Conservation (phyloP, 2,797 vertebrate genomes). For the Fistularia tabacaria region DNA sequence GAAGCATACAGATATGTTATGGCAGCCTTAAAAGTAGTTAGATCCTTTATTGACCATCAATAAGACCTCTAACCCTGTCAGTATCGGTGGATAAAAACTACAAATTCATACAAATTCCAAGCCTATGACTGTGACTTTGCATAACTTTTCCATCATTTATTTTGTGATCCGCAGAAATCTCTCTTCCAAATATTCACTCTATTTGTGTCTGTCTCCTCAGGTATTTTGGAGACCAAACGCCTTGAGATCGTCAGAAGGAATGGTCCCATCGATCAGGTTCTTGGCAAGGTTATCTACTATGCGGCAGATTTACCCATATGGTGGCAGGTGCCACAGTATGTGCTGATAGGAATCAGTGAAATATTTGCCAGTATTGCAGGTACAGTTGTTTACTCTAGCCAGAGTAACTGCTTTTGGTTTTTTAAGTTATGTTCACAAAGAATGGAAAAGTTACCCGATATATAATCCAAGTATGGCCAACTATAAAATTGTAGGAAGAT, state of each 20-base stretch:
- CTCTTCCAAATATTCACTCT: too few species aligned
- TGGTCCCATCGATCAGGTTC: conserved; percentile 83
- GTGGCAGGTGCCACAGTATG: conserved; percentile 98
- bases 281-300: conserved; percentile 83
- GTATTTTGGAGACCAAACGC: conserved; percentile 93
- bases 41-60: conserved; percentile 56
- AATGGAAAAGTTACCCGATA: too few species aligned
- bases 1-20: conserved; percentile 55
- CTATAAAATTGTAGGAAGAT: too few species aligned
- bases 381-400: conserved; percentile 57
- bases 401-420: conserved; percentile 5
- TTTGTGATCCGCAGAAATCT: too few species aligned
- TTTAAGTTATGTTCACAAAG: neutral
- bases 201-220: conserved; percentile 57
- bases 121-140: too few species aligned
- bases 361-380: conserved; percentile 98
- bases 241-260: conserved; percentile 80
- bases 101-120: too few species aligned
- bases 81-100: too few species aligned
- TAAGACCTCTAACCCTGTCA: conserved; percentile 18
- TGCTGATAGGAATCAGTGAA: conserved; percentile 96
- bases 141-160: too few species aligned
- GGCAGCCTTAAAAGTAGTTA: conserved; percentile 47
- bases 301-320: conserved; percentile 92
- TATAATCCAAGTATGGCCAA: too few species aligned